Evolutionary conservation across 2,113 vertebrate species (phyloP), one percentile per base, ranked within the genome.

Genomic region (Gallinago undulata): DNA sequence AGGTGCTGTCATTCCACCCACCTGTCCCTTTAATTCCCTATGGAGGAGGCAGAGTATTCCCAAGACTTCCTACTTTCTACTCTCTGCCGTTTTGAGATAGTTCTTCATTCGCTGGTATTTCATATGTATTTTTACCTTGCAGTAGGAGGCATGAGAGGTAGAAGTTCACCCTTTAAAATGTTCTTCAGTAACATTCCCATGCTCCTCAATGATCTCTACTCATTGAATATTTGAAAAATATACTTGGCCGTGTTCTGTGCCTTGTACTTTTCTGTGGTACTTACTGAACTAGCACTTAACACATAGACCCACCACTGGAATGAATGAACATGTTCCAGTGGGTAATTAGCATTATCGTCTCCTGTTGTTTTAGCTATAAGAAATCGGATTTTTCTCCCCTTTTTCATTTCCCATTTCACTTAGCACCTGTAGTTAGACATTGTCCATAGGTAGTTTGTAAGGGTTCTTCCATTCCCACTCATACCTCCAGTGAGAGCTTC

Each of bases 161-260:
- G 1, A 19, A 91, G 13, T n/a, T 68, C 33, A 79, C 2, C 47
- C 53, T 91, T 82, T 21, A 84, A 57, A 89, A 76, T 35, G 10
- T 59, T 51, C 33, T 72, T n/a, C 1, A 33, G 1, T 27, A 70
- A 57, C 7, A 6, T 4, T 7, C 59, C 13, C 8, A 1, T 63
- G 23, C n/a, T 90, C 9, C 37, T 23, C 39, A 45, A 8, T 67
- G 15, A 21, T 69, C 5, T 83, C 72, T 33, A n/a, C 33, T 5
- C 21, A 39, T 23, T 41, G 31, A 76, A 47, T 57, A 33, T 15
- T 31, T 81, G 60, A 57, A 87, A 88, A 76, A 64, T 24, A 50
- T 8, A 56, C 0, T 1, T 62, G 68, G 10, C 30, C 0, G 0
- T 53, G 19, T 51, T 60, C 37, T 80, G 28, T 59, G 19, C 22